Conservation (phyloP, 1,140 invertebrate genomes). For the Zophobas atratus region DNA sequence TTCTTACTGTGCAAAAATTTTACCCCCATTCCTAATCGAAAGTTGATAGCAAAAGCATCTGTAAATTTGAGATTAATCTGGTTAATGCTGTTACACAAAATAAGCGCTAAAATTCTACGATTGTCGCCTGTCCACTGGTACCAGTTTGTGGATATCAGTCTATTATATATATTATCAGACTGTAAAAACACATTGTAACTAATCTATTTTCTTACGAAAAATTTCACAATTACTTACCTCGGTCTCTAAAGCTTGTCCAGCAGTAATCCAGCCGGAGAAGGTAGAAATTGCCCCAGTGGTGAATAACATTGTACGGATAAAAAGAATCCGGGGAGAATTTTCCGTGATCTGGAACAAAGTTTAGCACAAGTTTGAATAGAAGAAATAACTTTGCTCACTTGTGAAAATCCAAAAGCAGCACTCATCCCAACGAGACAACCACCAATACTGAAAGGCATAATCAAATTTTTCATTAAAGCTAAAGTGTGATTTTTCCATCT, state of each 20-base stretch:
- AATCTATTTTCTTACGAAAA: not conserved
- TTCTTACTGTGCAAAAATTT: no score
- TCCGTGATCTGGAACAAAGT: not conserved
- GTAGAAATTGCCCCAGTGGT: not conserved
- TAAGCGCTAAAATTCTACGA: not conserved
- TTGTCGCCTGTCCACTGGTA: not conserved
- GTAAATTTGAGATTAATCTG: not conserved
- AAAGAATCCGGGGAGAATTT: not conserved
- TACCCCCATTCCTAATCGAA: no score
- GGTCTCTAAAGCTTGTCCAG: not conserved
- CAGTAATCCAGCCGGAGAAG: not conserved
- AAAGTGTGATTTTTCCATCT: not conserved
- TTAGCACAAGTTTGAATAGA: not conserved
- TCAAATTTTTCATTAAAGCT: not conserved
- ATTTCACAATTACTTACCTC: not conserved
- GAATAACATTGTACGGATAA: not conserved
- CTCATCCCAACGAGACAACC: not conserved
- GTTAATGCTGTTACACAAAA: not conserved
- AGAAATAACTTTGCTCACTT: not conserved
- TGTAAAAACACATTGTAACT: not conserved
- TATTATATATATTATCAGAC: not conserved
- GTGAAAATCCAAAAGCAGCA: not conserved
- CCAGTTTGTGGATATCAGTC: not conserved
- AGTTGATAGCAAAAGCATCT: not conserved
- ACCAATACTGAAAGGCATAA: not conserved